These are phyloP conservation scores for Arctopsyche grandis DNA, from an alignment of 1,140 invertebrate species.

Conservation along the genomic window DNA sequence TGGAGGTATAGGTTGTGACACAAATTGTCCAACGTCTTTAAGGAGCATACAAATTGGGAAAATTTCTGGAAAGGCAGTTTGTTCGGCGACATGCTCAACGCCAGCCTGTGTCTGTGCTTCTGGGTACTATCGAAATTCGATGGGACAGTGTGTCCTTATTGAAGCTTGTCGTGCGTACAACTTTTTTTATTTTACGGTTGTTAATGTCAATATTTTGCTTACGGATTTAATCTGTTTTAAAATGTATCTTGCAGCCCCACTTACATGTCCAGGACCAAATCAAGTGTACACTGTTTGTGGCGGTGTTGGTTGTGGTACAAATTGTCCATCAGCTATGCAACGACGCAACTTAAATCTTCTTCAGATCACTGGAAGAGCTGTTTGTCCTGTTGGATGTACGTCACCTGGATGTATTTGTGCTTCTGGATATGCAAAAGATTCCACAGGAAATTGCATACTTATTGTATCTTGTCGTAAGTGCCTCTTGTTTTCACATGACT, in stretches of 20 bases:
- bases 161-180: background rate
- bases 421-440: background rate
- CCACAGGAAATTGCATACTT: background rate
- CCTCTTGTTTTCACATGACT: background rate
- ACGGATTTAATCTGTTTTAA: no score
- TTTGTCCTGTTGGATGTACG: background rate
- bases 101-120: background rate
- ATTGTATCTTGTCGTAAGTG: background rate
- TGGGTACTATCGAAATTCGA: background rate
- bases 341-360: background rate
- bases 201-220: no score
- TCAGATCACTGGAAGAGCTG: background rate
- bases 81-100: no score
- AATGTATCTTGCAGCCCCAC: background rate
- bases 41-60: no score
- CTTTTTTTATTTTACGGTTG: no score
- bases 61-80: no score
- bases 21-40: background rate
- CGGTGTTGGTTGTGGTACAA: background rate
- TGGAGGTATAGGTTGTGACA: no score
- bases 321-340: constrained; percentile 6
- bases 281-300: background rate
- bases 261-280: background rate
- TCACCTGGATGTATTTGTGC: background rate
- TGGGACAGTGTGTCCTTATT: background rate